Evolutionary conservation across 2,797 vertebrate genomes (phyloP), one percentile per base, ranked within the genome.

Genomic region (Morus bassanus): DNA sequence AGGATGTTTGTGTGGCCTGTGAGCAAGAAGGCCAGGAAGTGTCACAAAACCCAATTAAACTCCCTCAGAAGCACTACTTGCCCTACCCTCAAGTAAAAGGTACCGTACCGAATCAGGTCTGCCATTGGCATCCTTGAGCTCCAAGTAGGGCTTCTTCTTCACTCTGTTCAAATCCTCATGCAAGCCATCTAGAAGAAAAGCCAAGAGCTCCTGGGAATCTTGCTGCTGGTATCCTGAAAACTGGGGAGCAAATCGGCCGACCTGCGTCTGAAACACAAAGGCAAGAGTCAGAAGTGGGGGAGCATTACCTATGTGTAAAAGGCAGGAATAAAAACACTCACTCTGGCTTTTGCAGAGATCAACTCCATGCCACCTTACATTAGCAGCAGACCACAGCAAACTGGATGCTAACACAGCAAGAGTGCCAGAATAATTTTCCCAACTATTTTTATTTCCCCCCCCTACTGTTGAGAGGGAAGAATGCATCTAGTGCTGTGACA

Each of bases 201-300:
- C 99, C 98, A 99, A 95, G 69, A 99, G 98, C 97, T 99, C 99
- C 97, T 99, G 99, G 23, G 99, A 99, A 98, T 99, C 99, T 97
- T 99, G 99, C 96, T 99, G 99, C 96, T 99, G 99, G 97, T 99
- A 99, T 86, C 99, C 99, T 74, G 99, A 99, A 98, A 99, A 99
- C 97, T 99, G 99, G 74, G 99, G 99, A 37, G 99, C 99, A 95
- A 99, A 99, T 60, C 99, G 98, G 59, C 99, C 99, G 17, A 99
- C 99, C 97, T 99, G 99, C 2, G 99, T 99, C 99, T 99, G 97
- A 51, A 97, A 96, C 51, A 97, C 15, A 33, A 96, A 83, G 84
- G 70, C 23, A 69, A 59, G 37, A 80, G 50, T 59, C 63, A 56
- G 48, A 33, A 17, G 3, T 3, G 5, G 10, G 25, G 27, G 21